phyloP scores from a whole-genome alignment of 2,888 invertebrate species.

The Osmoderma eremita region DNA sequence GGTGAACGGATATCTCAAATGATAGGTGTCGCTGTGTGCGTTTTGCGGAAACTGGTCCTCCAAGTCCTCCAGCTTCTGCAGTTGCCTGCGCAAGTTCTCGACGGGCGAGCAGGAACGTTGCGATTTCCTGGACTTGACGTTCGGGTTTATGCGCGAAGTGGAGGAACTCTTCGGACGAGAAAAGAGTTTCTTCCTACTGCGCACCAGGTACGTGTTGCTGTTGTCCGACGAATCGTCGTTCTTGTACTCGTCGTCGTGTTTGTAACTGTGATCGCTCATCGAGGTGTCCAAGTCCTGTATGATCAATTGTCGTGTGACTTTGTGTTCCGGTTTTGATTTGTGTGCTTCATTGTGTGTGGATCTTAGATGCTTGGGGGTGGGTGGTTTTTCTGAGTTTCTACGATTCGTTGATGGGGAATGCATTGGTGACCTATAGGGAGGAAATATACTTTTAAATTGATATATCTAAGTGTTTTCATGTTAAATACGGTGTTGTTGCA shows the following conservation, averaged over 20 bases:
- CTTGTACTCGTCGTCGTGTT: conserved; percentile 60
- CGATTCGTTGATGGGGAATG: conserved; percentile 57
- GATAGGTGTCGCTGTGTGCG: conserved; percentile 76
- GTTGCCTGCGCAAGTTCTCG: conserved; percentile 81
- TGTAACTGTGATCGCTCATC: conserved; percentile 65
- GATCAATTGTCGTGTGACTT: conserved; percentile 57
- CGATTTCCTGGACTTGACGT: conserved; percentile 65
- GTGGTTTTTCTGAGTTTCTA: conserved; percentile 57
- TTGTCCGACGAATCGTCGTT: conserved; percentile 67
- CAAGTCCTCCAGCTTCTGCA: conserved; percentile 82
- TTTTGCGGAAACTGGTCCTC: conserved; percentile 82
- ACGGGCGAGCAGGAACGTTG: conserved; percentile 77
- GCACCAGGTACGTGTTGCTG: conserved; percentile 65
- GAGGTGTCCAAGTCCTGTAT: conserved; percentile 63
- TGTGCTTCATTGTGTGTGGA: conserved; percentile 60
- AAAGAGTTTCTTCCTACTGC: conserved; percentile 73
- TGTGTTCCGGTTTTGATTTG: conserved; percentile 55
- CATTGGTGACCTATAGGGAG: conserved; percentile 54
- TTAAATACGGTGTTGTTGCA: no score
- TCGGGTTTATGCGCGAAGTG: conserved; percentile 73
- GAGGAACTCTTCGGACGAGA: conserved; percentile 77
- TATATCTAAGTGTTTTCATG: no score
- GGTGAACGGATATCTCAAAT: conserved; percentile 82
- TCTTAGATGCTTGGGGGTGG: conserved; percentile 61
- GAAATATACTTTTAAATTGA: conserved; percentile 48